Evolutionary conservation across 1,140 invertebrate genomes (phyloP), one percentile per base, ranked within the genome.

Genomic region (Coptotermes formosanus): DNA sequence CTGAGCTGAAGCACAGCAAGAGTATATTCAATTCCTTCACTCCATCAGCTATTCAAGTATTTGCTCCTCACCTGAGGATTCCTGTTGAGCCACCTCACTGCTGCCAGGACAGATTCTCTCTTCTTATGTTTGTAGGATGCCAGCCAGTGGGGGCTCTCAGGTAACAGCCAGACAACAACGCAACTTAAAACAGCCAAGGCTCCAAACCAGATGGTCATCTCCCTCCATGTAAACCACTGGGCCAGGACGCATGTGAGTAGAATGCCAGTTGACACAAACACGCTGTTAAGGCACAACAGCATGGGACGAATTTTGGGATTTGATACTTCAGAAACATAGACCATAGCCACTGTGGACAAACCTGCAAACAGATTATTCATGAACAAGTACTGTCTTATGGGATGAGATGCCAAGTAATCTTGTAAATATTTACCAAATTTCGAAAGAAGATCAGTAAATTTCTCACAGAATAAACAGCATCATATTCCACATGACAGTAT

Each of bases 81-180:
- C n/a, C 64, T 75, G 64, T 75, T 75, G 9, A 75, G 64, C 64
- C 64, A 75, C n/a, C 64, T 25, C 7, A 75, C 64, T 75, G 64
- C 64, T n/a, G 25, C 64, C n/a, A 30, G 2, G 0, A 75, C 6
- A 30, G 25, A 30, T n/a, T 30, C 25, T n/a, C 88, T 88, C 25
- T 90, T 90, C 64, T 75, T 30, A 25, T 30, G 9, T 75, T 86
- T 88, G 88, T 93, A 92, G 84, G 88, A 90, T 2, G 91, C 86
- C 11, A 93, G 89, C 93, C 93, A 94, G 86, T 93, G 90, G 0
- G 93, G 93, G 85, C 92, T 93, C 89, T 94, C 93, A 21, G 93
- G 93, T 32, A 93, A 87, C n/a, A 91, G 85, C 43, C 89, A 88
- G 2, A 88, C 87, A 90, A 89, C 9, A 45, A 90, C 69, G 16